Evolutionary conservation across 2,797 vertebrate genomes (phyloP), one percentile per base, ranked within the genome.

Genomic region (Fistularia commersonii): DNA sequence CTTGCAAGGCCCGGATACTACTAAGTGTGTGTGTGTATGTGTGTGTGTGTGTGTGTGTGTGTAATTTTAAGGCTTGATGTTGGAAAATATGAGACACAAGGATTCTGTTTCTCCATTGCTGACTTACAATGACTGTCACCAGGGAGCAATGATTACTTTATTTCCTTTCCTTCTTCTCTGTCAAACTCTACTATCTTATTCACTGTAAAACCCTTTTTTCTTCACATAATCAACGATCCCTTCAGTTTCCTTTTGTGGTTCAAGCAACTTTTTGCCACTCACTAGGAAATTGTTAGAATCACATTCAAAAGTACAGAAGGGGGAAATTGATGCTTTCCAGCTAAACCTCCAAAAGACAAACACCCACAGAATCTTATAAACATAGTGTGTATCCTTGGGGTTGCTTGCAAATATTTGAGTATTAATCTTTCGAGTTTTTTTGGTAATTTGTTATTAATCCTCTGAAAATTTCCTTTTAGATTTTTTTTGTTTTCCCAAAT

Each of bases 1-100:
- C 70, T 74, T 64, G 48, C 66, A 62, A 60, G 69, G 46, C 64
- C 14, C 57, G 55, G 74, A 77, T 82, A 41, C 45, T 76, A 54
- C 50, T 51, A 53, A 31, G 53, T 58, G 55, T 55, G 48, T 62
- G 56, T 48, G n/a, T 57, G 47, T 48, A 47, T 52, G 46, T 37
- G 51, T 46, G 32, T 48, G 44, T 34, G 34, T 33, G 39, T 23
- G 33, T 50, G 35, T 40, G 57, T 48, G 45, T 58, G 65, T 59
- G 37, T 32, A 11, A 23, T 35, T 39, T 8, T 32, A 9, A 2
- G 32, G 23, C 23, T 23, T 23, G 23, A 2, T 23, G 23, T 23
- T 23, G 23, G 23, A 23, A 23, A 23, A 23, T 23, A 23, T 23
- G 23, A 23, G 23, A 23, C 23, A 23, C 23, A 48, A 69, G 32